Conservation (phyloP, 1,140 invertebrate genomes). For the Ceratina japonica region DNA sequence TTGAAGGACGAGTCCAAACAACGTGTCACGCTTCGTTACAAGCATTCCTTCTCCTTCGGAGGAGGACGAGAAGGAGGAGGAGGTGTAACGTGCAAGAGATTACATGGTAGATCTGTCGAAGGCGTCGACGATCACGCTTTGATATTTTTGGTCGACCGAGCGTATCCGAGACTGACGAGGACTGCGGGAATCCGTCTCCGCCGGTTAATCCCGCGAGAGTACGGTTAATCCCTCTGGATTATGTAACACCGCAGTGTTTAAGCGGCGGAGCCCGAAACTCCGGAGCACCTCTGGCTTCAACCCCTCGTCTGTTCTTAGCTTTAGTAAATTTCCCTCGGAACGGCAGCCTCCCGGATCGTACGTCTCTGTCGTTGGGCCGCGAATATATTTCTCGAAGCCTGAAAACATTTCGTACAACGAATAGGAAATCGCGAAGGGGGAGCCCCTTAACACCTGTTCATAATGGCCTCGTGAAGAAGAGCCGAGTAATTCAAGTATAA, state of each 20-base stretch:
- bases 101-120: constrained; percentile 39
- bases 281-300: constrained; percentile 9
- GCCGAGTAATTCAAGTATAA: not conserved
- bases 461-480: not conserved
- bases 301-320: constrained; percentile 37
- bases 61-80: not conserved
- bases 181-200: constrained; percentile 59
- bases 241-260: constrained; percentile 66
- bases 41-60: not conserved
- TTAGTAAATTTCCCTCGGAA: constrained; percentile 52
- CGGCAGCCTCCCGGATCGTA: constrained; percentile 1
- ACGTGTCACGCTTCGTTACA: not conserved
- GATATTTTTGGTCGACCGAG: constrained; percentile 51
- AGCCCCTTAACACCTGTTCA: constrained; percentile 24
- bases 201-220: constrained; percentile 60
- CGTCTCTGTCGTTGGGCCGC: constrained; percentile 23
- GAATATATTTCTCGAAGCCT: constrained; percentile 15
- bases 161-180: constrained; percentile 26
- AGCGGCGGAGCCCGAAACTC: constrained; percentile 55
- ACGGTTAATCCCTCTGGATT: constrained; percentile 63
- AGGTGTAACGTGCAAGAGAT: constrained; percentile 20
- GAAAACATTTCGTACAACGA: constrained; percentile 31
- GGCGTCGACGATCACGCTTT: constrained; percentile 46
- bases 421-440: constrained; percentile 5
- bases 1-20: not conserved